Percentiles rank a stretch among this genome's conserved stretches.
Conservation (phyloP, 1,140 invertebrate species). For the Drosophila ercepeae region DNA sequence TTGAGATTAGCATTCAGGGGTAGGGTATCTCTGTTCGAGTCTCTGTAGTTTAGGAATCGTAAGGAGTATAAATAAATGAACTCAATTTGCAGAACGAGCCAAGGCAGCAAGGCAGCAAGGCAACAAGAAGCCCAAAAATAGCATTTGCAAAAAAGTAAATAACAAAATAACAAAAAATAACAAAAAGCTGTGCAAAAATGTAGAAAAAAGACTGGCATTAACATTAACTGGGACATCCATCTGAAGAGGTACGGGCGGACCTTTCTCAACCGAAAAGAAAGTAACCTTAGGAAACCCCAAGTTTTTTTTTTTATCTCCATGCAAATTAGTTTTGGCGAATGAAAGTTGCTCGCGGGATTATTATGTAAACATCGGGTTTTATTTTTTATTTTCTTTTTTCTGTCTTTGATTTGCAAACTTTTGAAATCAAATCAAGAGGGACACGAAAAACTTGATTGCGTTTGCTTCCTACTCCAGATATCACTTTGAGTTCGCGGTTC, state of each 20-base stretch:
- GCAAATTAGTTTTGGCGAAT: constrained; percentile 41
- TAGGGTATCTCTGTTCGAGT: too few relatives aligned
- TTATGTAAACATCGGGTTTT: constrained; percentile 59
- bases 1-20: too few relatives aligned
- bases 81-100: constrained; percentile 52
- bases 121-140: constrained; percentile 33
- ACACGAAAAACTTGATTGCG: constrained; percentile 24
- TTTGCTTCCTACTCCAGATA: constrained; percentile 19
- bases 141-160: constrained; percentile 10
- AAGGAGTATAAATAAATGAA: constrained; percentile 62
- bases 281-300: constrained; percentile 41
- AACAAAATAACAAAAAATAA: constrained; percentile 13
- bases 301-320: constrained; percentile 19
- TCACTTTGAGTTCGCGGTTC: neutral
- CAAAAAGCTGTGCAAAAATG: neutral
- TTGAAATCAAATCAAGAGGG: constrained; percentile 10
- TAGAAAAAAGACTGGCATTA: too few relatives aligned
- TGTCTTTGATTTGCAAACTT: constrained; percentile 8
- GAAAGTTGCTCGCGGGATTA: constrained; percentile 44
- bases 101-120: constrained; percentile 47
- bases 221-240: constrained; percentile 13
- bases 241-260: too few relatives aligned
- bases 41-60: too few relatives aligned
- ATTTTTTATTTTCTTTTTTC: neutral
- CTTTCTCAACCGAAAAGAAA: constrained; percentile 76